These are phyloP conservation scores for Muraenolepis orangiensis DNA, from an alignment of 2,797 vertebrate genomes.

Conservation along the genomic window DNA sequence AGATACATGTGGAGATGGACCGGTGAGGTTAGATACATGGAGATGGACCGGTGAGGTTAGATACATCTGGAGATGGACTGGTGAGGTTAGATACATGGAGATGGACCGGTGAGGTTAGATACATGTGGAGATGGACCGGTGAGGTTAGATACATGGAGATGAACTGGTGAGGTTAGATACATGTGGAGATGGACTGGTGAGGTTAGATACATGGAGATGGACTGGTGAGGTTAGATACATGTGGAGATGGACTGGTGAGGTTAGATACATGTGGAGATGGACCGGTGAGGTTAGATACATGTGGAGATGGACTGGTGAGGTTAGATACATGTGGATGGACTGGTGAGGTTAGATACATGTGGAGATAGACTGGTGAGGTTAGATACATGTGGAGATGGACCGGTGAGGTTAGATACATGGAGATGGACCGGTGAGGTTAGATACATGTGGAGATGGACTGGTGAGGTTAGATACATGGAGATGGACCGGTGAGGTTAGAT, in stretches of 20 bases:
- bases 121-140: constrained; percentile 25
- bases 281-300: constrained; percentile 27
- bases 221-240: constrained; percentile 27
- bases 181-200: constrained; percentile 27
- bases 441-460: constrained; percentile 26
- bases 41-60: constrained; percentile 29
- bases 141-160: constrained; percentile 40
- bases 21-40: constrained; percentile 32
- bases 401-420: constrained; percentile 32
- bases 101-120: constrained; percentile 27
- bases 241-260: constrained; percentile 29
- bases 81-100: constrained; percentile 38
- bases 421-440: constrained; percentile 29
- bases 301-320: constrained; percentile 29
- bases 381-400: constrained; percentile 30
- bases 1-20: constrained; percentile 30
- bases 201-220: constrained; percentile 37
- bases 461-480: constrained; percentile 38
- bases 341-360: constrained; percentile 31
- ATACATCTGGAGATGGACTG: constrained; percentile 26
- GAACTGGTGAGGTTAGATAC: constrained; percentile 24
- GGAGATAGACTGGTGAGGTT: constrained; percentile 30
- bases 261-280: constrained; percentile 36
- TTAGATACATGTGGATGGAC: constrained; percentile 32
- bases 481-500: constrained; percentile 27